Base-by-base conservation (phyloP, 2,888 invertebrate species). In the Drosophila nr. perissopoda region DNA sequence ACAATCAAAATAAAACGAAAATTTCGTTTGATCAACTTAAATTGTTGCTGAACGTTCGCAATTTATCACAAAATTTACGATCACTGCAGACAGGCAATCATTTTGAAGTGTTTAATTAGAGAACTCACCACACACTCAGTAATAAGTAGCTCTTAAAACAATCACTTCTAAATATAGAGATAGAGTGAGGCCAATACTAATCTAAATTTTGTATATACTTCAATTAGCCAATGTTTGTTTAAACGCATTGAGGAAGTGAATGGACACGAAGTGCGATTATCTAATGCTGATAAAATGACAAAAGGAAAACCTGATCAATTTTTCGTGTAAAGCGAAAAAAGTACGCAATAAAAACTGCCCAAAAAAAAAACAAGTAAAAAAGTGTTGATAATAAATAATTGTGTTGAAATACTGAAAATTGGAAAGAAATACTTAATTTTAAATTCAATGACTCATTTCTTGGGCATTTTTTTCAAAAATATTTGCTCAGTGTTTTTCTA, bases 221-320 rank as follows among this genome's bases (percentile, higher is more conserved):
- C 6, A 36, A 58, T 25, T 13, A 31, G 88, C 25, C 71, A 57
- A 74, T 80, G 77, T 72, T 88, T 88, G 81, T 70, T 38, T 65
- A 36, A 58, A 36, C 59, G 59, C 54, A 76, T 80, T 76, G 67
- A 83, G 83, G 83, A 83, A 83, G 87, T 75, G 69, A 66, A 80
- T 62, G 34, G 63, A 48, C 63, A 64, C 59, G 40, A 69, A 53
- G 56, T 36, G n/a, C 61, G 56, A 63, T 61, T 81, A 78, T 66
- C 54, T 49, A 71, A 79, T 42, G 6, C 52, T 65, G 53, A 33
- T 58, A 25, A 40, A 79, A 73, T 67, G 52, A 62, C 53, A 36
- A 25, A 40, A 21, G 1, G 25, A 57, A 53, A 59, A 54, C 63
- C 64, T 61, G 58, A 27, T 52, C 58, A 38, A 36, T 60, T 63